Conservation (phyloP, 2,113 vertebrate genomes). For the Bubalus kerabau region DNA sequence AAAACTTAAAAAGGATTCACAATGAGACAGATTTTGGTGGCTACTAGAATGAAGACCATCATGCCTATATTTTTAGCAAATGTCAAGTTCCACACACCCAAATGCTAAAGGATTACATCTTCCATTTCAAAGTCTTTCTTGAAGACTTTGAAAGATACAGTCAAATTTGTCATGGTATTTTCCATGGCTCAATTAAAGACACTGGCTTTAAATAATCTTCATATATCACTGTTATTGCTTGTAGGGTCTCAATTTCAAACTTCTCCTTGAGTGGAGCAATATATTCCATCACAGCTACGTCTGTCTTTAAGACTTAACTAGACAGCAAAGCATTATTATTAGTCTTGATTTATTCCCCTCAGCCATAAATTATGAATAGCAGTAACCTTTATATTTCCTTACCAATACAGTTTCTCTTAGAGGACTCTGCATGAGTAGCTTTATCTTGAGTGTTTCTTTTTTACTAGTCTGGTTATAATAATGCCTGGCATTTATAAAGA, state of each 20-base stretch:
- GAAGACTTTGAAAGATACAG: neutral
- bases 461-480: slow-evolving; percentile 35
- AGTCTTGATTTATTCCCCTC: slow-evolving; percentile 41
- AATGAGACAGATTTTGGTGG: neutral
- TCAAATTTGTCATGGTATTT: neutral
- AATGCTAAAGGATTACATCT: neutral
- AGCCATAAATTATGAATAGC: slow-evolving; percentile 57
- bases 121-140: neutral
- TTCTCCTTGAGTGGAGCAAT: slow-evolving; percentile 1
- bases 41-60: neutral
- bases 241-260: neutral
- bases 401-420: slow-evolving; percentile 20
- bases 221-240: slow-evolving; percentile 25
- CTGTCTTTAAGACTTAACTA: slow-evolving; percentile 6
- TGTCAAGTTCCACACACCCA: neutral
- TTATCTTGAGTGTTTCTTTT: slow-evolving; percentile 28
- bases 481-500: slow-evolving; percentile 49
- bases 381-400: slow-evolving; percentile 41
- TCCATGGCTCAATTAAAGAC: neutral
- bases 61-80: neutral
- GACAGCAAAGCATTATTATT: slow-evolving; percentile 29
- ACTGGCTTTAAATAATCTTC: neutral
- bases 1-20: neutral
- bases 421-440: neutral
- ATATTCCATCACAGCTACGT: neutral